Conservation (phyloP, 2,888 invertebrate species). For the Liopterus haemorrhoidalis region DNA sequence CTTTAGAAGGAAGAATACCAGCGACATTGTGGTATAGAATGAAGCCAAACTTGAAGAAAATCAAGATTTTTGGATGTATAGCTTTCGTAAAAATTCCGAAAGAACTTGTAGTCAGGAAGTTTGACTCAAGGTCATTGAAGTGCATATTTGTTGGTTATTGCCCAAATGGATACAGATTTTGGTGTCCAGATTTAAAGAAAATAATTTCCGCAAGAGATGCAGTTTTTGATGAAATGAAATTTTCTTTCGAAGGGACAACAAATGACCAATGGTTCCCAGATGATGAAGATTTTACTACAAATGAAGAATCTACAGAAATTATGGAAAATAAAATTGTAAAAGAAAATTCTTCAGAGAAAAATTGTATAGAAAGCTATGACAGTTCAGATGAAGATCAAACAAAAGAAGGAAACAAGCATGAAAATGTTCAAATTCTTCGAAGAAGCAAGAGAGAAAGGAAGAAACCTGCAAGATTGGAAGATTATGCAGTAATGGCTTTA, state of each 20-base stretch:
- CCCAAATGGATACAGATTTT: conserved; percentile 29
- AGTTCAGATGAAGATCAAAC: conserved; percentile 1
- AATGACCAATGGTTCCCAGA: too few relatives aligned
- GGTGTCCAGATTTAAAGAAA: conserved; percentile 25
- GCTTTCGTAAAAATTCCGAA: conserved; percentile 17
- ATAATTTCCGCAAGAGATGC: conserved; percentile 29
- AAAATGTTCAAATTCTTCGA: background rate
- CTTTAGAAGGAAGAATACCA: conserved; percentile 37
- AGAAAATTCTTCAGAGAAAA: too few relatives aligned
- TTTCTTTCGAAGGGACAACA: background rate
- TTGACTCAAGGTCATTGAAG: conserved; percentile 9
- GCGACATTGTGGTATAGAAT: conserved; percentile 38
- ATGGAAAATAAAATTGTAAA: background rate
- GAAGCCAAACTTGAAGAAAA: conserved; percentile 35
- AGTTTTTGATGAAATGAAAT: conserved; percentile 24
- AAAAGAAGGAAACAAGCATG: background rate
- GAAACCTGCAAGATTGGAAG: conserved; percentile 1
- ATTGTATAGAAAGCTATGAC: too few relatives aligned
- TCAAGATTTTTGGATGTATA: conserved; percentile 36
- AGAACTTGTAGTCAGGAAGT: conserved; percentile 17
- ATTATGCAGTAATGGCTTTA: conserved; percentile 13
- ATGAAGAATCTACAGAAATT: too few relatives aligned
- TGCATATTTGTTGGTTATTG: conserved; percentile 22
- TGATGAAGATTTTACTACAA: too few relatives aligned
- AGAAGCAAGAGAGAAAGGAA: background rate